A percentile compares a stretch with the other conserved stretches of the same genome.
Evolutionary conservation across 1,140 invertebrate species (phyloP).

Genomic region (Meloidogyne floridensis): DNA sequence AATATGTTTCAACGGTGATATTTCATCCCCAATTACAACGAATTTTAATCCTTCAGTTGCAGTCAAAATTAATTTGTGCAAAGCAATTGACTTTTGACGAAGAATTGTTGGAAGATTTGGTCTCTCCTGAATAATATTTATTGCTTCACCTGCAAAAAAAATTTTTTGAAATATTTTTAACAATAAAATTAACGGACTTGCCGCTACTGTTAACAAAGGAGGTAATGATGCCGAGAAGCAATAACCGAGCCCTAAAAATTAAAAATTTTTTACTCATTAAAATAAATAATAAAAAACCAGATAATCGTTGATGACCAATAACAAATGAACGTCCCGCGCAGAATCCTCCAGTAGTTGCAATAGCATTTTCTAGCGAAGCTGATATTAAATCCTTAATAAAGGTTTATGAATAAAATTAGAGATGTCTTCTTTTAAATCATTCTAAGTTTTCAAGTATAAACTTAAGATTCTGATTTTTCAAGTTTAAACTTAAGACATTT

Average conservation of each 20-base stretch:
- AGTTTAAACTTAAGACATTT: too few relatives aligned
- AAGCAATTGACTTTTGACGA: slow-evolving; percentile 38
- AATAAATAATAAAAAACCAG: slow-evolving; percentile 72
- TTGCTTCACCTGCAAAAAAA: slow-evolving; percentile 56
- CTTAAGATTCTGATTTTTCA: too few relatives aligned
- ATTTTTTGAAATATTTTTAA: neutral
- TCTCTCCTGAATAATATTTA: slow-evolving; percentile 59
- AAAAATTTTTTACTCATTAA: slow-evolving; percentile 37
- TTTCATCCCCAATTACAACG: slow-evolving; percentile 37
- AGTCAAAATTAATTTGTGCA: slow-evolving; percentile 45
- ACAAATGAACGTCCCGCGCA: slow-evolving; percentile 89
- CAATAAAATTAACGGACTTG: too few relatives aligned
- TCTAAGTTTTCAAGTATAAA: too few relatives aligned
- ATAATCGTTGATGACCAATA: slow-evolving; percentile 87
- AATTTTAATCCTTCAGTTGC: slow-evolving; percentile 52
- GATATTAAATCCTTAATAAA: slow-evolving; percentile 79
- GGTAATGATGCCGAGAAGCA: slow-evolving; percentile 96
- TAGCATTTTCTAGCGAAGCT: slow-evolving; percentile 82
- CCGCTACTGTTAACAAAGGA: slow-evolving; percentile 83
- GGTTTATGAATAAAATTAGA: neutral
- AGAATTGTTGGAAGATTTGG: slow-evolving; percentile 49
- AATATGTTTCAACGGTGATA: slow-evolving; percentile 53
- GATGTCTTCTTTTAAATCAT: too few relatives aligned
- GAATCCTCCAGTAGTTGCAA: slow-evolving; percentile 90
- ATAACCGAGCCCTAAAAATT: slow-evolving; percentile 75